Evolutionary conservation across 1,140 invertebrate species (phyloP).

Genomic region (Olivierus martensii): DNA sequence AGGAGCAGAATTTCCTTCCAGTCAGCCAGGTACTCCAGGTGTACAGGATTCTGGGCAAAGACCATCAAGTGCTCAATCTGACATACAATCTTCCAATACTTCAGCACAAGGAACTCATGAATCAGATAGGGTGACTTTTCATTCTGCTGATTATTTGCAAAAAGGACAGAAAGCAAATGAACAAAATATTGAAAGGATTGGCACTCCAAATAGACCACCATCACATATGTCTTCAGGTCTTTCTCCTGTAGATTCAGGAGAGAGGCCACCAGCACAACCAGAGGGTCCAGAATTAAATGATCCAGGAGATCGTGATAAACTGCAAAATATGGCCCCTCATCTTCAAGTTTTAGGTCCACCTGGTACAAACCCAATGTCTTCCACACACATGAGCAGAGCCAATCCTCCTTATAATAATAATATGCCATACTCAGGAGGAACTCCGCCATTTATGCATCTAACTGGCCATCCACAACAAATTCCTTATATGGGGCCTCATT

Average conservation of each 20-base stretch:
- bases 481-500: conserved; percentile 3
- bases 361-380: neutral
- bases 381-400: neutral
- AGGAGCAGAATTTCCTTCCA: conserved; percentile 4
- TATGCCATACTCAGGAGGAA: conserved; percentile 5
- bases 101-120: conserved; percentile 1
- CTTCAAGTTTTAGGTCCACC: conserved; percentile 4
- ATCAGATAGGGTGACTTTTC: neutral
- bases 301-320: neutral
- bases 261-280: neutral
- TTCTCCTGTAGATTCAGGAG: conserved; percentile 5
- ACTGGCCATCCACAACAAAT: conserved; percentile 1
- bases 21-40: conserved; percentile 8
- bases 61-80: conserved; percentile 6
- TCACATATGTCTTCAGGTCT: conserved; percentile 11
- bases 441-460: conserved; percentile 2
- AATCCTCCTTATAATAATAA: conserved; percentile 6
- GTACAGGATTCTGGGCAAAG: neutral
- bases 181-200: neutral
- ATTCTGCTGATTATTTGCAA: neutral
- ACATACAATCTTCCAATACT: conserved; percentile 1
- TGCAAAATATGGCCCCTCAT: conserved; percentile 6
- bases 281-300: conserved; percentile 1
- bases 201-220: conserved; percentile 12
- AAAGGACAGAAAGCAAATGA: neutral